Evolutionary conservation across 2,113 vertebrate genomes (phyloP).

Genomic region (Mormyrus iriodes): DNA sequence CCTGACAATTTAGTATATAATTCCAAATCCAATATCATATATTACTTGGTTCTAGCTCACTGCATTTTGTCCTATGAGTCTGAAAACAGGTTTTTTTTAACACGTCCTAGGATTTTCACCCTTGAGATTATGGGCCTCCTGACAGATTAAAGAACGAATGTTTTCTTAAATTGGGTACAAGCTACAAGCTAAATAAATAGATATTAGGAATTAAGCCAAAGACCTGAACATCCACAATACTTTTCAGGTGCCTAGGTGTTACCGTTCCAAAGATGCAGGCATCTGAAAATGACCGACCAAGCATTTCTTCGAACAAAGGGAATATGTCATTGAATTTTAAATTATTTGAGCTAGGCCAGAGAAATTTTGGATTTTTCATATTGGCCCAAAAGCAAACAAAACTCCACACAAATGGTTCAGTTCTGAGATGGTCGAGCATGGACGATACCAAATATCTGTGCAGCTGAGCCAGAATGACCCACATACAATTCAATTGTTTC

Average conservation of each 20-base stretch:
- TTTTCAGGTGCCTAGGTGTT: neutral
- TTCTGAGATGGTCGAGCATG: neutral
- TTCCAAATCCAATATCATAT: neutral
- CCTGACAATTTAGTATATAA: neutral
- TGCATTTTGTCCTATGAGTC: neutral
- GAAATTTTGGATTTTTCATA: too few relatives aligned
- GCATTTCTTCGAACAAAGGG: neutral
- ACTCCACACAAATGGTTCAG: neutral
- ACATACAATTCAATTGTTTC: neutral
- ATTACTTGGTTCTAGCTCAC: neutral
- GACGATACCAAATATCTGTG: neutral
- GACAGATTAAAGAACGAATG: neutral
- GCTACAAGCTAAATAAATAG: neutral
- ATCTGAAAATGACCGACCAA: neutral
- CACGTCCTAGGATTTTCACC: neutral
- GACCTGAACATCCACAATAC: too few relatives aligned
- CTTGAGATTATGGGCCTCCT: neutral
- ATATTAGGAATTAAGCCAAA: neutral
- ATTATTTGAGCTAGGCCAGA: too few relatives aligned
- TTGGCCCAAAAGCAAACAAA: neutral
- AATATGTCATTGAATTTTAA: neutral
- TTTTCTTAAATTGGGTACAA: neutral
- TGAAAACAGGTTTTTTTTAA: neutral
- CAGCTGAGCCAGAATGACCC: neutral
- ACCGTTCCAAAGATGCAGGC: neutral